Base-by-base conservation (phyloP, 2,888 invertebrate genomes). In the Agrotis ipsilon region DNA sequence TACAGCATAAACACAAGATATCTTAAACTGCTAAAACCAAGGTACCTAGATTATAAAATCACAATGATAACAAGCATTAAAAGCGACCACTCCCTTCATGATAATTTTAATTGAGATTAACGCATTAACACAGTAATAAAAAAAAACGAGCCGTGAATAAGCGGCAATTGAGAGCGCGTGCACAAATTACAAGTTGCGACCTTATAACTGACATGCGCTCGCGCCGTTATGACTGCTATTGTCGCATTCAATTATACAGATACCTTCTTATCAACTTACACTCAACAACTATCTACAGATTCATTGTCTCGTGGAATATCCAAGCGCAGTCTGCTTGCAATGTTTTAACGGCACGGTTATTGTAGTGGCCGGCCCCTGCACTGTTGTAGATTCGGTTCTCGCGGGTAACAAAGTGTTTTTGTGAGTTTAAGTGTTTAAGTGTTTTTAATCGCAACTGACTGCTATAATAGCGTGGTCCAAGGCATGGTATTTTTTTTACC, bases 161-260 rank as follows among this genome's bases (percentile, higher is more conserved):
- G 80, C 73, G 78, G 77, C 84, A 82, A 86, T 87, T 84, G 84
- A 80, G 68, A 76, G 82, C 85, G 88, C 89, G 88, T 88, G 87
- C 88, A 87, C 79, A 78, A 71, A 80, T 72, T 72, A 82, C 71
- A 79, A 80, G 83, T 78, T 80, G 80, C 84, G 88, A 89, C 88
- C 88, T 89, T 86, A 82, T 82, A 86, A 85, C 72, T 76, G 80
- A 84, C 83, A 81, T 82, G 81, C 85, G 82, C 76, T 55, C 46
- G 79, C 76, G 68, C 68, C 66, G 49, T 64, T 80, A 69, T 76
- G 70, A 69, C 63, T 78, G 52, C n/a, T 73, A 72, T 70, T 74
- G 68, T 74, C 64, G 46, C 62, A 72, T 76, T 71, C 55, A 75
- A 72, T 74, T 70, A 68, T 66, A 21, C 32, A 54, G 49, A 65